Evolutionary conservation across 2,797 vertebrate species (phyloP), one percentile per base, ranked within the genome.

Genomic region (Podargus strigoides): DNA sequence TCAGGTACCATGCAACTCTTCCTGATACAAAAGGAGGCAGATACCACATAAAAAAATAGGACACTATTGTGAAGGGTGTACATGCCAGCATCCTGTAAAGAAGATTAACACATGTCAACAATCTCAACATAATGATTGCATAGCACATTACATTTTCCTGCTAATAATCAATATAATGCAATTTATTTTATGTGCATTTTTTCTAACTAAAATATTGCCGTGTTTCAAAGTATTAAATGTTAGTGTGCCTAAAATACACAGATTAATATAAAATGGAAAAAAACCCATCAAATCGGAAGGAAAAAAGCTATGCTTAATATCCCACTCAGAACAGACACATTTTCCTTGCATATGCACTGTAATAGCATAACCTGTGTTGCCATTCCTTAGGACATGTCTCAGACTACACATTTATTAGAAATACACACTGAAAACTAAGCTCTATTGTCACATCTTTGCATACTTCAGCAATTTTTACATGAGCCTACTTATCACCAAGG

Each of bases 11-110:
- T 28, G 98, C 76, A 95, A 99, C 98, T 79, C 98, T 98, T 87
- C 98, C 98, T 2, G 78, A 97, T 90, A 94, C 81, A 95, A 99
- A 99, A 3, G 98, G 98, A 56, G 99, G 99, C 82, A 99, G 98
- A 72, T 98, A 99, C 99, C 99, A 99, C 96, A 99, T 98, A 95
- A 98, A 98, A 98, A 99, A 98, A 97, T 99, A 99, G 85, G 99
- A 98, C 60, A 98, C 88, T 70, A 99, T 96, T 9, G 98, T 97
- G 95, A 99, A 99, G 3, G 99, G 99, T 22, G 98, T 98, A 95
- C 98, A 99, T 46, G 99, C 98, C 96, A 99, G 96, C 96, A 99
- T 98, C 99, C 99, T 99, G 85, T 10, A 89, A 96, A 82, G 70
- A 87, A 82, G 42, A 74, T 79, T 46, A 58, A 47, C 8, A 64